Percentiles rank a stretch among this genome's conserved stretches.
Conservation (phyloP, 1,140 invertebrate genomes). For the Helicoverpa zea region DNA sequence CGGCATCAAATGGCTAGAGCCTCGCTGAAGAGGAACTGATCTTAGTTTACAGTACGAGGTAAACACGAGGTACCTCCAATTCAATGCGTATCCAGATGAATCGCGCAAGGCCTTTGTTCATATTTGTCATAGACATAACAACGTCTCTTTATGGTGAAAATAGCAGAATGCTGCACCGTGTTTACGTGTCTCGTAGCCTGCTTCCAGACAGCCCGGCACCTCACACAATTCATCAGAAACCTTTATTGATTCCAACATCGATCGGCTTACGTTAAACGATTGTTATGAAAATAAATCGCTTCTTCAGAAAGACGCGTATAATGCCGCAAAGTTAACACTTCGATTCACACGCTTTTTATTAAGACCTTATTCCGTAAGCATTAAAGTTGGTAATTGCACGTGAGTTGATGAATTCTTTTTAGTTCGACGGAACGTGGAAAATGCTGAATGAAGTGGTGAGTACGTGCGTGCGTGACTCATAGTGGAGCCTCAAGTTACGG, state of each 20-base stretch:
- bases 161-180: neutral
- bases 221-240: slow-evolving; percentile 41
- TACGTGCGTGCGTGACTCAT: slow-evolving; percentile 52
- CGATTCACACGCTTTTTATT: neutral
- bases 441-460: slow-evolving; percentile 46
- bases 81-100: no score
- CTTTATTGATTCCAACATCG: slow-evolving; percentile 50
- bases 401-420: slow-evolving; percentile 30
- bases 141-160: neutral
- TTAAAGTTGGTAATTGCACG: slow-evolving; percentile 40
- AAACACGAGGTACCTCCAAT: no score
- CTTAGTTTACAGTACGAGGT: no score
- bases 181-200: slow-evolving; percentile 7
- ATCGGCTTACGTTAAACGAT: slow-evolving; percentile 33
- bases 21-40: no score
- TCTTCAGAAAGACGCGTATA: slow-evolving; percentile 20
- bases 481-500: slow-evolving; percentile 51
- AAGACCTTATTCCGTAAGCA: neutral
- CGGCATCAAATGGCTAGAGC: no score
- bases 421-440: neutral
- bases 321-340: slow-evolving; percentile 16
- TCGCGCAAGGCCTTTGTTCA: no score
- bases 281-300: slow-evolving; percentile 46
- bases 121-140: neutral
- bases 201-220: slow-evolving; percentile 57